These are phyloP conservation scores for Thaumetopoea pityocampa DNA, from an alignment of 1,140 invertebrate genomes.

Conservation along the genomic window DNA sequence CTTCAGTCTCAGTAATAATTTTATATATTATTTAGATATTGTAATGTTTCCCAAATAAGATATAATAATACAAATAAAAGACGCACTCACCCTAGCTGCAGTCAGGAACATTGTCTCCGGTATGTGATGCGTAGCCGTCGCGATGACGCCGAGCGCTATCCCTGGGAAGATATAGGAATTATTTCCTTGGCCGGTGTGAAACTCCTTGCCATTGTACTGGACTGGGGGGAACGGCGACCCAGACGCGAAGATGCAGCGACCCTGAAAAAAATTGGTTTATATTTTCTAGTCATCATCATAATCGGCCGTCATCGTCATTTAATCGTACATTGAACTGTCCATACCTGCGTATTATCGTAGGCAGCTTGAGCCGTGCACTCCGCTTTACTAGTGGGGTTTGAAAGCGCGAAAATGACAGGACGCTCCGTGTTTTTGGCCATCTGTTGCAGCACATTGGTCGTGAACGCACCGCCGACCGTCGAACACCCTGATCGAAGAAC, in stretches of 20 bases:
- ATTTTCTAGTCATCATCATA: background rate
- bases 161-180: slow-evolving; percentile 98
- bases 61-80: no score
- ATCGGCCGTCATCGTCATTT: no score
- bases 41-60: no score
- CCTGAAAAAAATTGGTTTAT: slow-evolving; percentile 75
- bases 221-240: slow-evolving; percentile 95
- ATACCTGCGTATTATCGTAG: slow-evolving; percentile 90
- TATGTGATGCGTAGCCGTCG: slow-evolving; percentile 91
- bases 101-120: slow-evolving; percentile 93
- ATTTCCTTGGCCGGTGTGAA: slow-evolving; percentile 95
- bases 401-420: slow-evolving; percentile 96
- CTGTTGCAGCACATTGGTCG: slow-evolving; percentile 86
- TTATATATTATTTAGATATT: no score
- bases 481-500: slow-evolving; percentile 83
- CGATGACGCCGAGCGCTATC: slow-evolving; percentile 92
- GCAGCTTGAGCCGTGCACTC: slow-evolving; percentile 97
- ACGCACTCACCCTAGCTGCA: slow-evolving; percentile 88
- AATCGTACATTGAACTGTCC: slow-evolving; percentile 2
- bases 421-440: slow-evolving; percentile 92
- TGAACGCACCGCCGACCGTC: slow-evolving; percentile 92
- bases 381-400: slow-evolving; percentile 96
- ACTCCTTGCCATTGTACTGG: slow-evolving; percentile 85
- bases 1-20: no score
- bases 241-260: slow-evolving; percentile 92